Evolutionary conservation across 2,113 vertebrate genomes (phyloP).

Genomic region (Chamaetylas fuelleborni): DNA sequence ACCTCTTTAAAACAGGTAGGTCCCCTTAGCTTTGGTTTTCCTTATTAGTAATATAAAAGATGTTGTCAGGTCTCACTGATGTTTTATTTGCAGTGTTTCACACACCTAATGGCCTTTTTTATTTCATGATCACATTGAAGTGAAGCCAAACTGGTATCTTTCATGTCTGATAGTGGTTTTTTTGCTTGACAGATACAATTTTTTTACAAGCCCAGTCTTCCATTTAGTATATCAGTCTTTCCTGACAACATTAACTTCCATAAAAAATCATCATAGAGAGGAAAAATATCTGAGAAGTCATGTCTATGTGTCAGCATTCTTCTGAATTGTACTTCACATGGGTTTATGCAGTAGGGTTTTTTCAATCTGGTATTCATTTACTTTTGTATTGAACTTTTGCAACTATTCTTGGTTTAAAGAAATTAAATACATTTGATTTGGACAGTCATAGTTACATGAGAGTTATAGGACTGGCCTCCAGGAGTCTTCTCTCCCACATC

Average conservation of each 20-base stretch:
- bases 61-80: neutral
- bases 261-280: neutral
- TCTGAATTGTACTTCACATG: neutral
- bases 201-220: neutral
- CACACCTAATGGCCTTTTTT: neutral
- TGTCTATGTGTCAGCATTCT: neutral
- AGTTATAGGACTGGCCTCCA: neutral
- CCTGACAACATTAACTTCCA: neutral
- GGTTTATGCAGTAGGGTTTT: neutral
- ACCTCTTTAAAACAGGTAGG: neutral
- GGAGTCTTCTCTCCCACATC: neutral
- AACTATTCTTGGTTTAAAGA: neutral
- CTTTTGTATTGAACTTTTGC: neutral
- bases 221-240: neutral
- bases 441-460: neutral
- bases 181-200: neutral
- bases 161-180: neutral
- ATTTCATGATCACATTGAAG: neutral
- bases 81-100: neutral
- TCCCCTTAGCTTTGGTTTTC: neutral
- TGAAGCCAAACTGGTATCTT: neutral
- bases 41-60: neutral
- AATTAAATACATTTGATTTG: neutral
- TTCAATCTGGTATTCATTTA: neutral
- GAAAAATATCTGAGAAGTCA: neutral